phyloP scores from a whole-genome alignment of 2,888 invertebrate species.

The Orthosia gracilis region DNA sequence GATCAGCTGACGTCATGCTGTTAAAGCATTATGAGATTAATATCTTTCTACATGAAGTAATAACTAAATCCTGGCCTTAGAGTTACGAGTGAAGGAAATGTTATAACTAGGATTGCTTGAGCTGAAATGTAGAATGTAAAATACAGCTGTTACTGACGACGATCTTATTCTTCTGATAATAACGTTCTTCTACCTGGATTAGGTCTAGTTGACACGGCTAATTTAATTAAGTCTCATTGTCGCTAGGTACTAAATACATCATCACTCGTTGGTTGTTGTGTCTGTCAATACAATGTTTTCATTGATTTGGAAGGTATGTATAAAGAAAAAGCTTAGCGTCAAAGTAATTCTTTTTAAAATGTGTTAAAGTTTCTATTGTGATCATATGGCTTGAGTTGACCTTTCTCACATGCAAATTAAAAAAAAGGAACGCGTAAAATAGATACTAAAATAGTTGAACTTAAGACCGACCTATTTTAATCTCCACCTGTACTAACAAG shows the following conservation, averaged over 20 bases:
- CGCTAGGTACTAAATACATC: neutral
- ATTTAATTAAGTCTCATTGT: neutral
- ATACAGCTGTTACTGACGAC: slow-evolving; percentile 18
- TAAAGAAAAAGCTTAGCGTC: too few relatives aligned
- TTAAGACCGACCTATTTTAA: slow-evolving; percentile 11
- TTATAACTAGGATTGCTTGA: slow-evolving; percentile 10
- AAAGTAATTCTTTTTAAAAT: neutral
- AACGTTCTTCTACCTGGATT: neutral
- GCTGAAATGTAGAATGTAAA: slow-evolving; percentile 31
- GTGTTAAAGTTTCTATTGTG: neutral
- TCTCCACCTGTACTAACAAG: slow-evolving; percentile 20
- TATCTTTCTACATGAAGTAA: slow-evolving; percentile 55
- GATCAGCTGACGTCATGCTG: slow-evolving; percentile 42
- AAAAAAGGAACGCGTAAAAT: neutral
- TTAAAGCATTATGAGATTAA: slow-evolving; percentile 57
- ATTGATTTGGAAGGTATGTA: too few relatives aligned
- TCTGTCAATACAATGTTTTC: neutral
- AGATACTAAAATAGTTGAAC: neutral
- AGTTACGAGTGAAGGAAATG: slow-evolving; percentile 21
- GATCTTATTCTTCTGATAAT: slow-evolving; percentile 1
- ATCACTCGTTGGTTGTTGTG: neutral
- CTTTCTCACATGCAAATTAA: neutral
- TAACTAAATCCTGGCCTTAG: slow-evolving; percentile 32
- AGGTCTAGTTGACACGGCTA: neutral
- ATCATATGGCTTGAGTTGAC: neutral